Conservation (phyloP, 2,797 vertebrate genomes). For the Mormyrus hasselquistii region DNA sequence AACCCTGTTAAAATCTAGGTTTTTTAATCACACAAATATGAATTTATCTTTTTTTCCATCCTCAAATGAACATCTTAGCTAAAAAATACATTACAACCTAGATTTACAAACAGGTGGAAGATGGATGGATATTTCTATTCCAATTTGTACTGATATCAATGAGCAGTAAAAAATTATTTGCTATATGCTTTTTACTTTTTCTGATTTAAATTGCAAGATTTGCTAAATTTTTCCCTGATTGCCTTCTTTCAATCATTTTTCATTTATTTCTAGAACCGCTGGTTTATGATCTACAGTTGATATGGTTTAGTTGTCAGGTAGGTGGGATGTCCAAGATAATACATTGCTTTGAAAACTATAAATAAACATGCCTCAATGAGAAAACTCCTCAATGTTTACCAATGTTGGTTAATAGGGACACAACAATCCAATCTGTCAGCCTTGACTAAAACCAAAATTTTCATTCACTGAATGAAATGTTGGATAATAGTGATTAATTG, state of each 20-base stretch:
- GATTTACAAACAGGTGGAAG: neutral
- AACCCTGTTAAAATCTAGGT: too few relatives aligned
- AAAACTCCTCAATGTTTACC: neutral
- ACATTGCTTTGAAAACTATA: neutral
- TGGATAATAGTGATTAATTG: neutral
- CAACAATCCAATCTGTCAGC: neutral
- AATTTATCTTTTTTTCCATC: neutral
- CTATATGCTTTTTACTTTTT: neutral
- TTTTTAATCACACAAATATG: neutral
- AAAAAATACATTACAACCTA: too few relatives aligned
- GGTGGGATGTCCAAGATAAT: neutral
- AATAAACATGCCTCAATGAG: neutral
- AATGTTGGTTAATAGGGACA: neutral
- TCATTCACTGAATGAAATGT: constrained; percentile 16
- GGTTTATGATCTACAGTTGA: neutral
- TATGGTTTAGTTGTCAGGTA: neutral
- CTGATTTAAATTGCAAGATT: neutral
- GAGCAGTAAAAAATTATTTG: neutral
- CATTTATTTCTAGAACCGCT: neutral
- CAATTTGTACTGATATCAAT: neutral
- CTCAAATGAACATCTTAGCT: too few relatives aligned
- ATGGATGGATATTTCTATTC: neutral
- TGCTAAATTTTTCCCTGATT: neutral
- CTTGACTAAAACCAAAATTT: neutral
- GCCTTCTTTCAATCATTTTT: neutral